These are phyloP conservation scores for Torymus tubicola DNA, from an alignment of 2,888 invertebrate genomes.

Conservation along the genomic window DNA sequence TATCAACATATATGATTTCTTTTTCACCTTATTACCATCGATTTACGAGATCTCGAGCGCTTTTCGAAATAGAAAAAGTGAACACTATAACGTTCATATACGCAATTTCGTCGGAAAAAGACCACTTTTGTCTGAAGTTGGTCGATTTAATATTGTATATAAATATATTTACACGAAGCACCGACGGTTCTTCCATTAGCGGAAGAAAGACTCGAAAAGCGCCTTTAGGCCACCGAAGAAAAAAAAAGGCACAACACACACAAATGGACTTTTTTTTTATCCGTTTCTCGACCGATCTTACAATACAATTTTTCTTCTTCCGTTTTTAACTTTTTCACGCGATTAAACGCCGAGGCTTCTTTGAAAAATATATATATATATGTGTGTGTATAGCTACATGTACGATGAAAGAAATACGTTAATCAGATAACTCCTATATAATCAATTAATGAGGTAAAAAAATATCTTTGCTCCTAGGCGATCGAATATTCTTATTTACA, in stretches of 20 bases:
- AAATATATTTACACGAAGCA: no score
- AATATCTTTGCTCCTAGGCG: constrained; percentile 56
- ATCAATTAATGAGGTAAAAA: constrained; percentile 55
- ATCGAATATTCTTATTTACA: constrained; percentile 58
- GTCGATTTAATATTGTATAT: not conserved
- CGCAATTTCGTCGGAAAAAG: constrained; percentile 2
- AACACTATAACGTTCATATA: not conserved
- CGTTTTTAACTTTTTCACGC: no score
- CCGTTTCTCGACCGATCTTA: no score
- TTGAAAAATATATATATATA: not conserved
- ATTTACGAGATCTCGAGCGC: constrained; percentile 20
- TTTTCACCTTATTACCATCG: constrained; percentile 12
- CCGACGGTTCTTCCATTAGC: no score
- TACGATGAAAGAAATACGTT: constrained; percentile 27
- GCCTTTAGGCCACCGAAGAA: not conserved
- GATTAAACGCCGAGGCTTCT: no score
- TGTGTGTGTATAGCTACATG: not conserved
- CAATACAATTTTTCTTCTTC: no score
- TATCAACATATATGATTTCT: not conserved
- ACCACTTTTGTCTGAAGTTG: not conserved
- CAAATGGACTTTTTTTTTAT: no score
- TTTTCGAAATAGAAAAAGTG: not conserved
- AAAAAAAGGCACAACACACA: no score
- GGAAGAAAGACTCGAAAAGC: not conserved
- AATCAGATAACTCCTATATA: constrained; percentile 30